Conservation (phyloP, 2,888 invertebrate species). For the Schizotus pectinicornis region DNA sequence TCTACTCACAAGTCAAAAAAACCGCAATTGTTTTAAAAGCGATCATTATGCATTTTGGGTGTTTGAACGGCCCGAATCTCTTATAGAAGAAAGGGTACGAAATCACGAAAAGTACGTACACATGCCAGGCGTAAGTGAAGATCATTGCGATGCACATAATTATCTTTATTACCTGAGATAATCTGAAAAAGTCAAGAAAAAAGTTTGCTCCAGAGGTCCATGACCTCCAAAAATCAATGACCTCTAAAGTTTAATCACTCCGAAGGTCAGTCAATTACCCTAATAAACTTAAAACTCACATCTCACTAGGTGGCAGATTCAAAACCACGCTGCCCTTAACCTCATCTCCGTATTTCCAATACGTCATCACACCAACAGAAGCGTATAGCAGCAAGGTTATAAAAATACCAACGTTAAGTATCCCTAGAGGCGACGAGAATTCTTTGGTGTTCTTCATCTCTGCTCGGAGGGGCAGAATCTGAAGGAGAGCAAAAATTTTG, state of each 20-base stretch:
- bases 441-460: constrained; percentile 78
- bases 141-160: constrained; percentile 81
- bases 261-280: too few relatives aligned
- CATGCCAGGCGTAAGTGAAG: constrained; percentile 87
- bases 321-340: constrained; percentile 83
- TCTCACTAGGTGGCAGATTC: too few relatives aligned
- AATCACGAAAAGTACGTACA: constrained; percentile 88
- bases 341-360: constrained; percentile 73
- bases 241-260: too few relatives aligned
- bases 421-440: constrained; percentile 79
- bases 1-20: constrained; percentile 10
- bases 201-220: too few relatives aligned
- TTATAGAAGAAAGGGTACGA: constrained; percentile 74
- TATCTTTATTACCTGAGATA: constrained; percentile 75
- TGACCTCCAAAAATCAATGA: too few relatives aligned
- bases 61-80: constrained; percentile 61
- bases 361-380: constrained; percentile 82
- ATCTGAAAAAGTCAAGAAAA: constrained; percentile 65
- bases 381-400: constrained; percentile 76
- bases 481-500: constrained; percentile 20
- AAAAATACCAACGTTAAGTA: constrained; percentile 84
- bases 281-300: too few relatives aligned
- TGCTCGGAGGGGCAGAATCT: constrained; percentile 87
- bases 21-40: constrained; percentile 9
- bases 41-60: constrained; percentile 46